Conservation (phyloP, 2,888 invertebrate genomes). For the Portevinia maculata region DNA sequence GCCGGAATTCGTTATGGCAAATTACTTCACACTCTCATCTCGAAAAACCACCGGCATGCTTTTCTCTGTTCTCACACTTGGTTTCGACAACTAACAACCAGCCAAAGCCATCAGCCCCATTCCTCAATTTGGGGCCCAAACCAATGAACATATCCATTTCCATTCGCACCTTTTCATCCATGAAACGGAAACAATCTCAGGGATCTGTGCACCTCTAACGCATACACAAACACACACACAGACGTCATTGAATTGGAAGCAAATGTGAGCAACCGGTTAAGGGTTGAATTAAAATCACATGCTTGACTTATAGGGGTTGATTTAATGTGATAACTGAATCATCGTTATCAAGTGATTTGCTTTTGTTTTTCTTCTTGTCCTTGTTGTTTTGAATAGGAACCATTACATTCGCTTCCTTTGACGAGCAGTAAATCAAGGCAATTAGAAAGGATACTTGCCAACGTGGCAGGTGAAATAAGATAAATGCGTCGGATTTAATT, state of each 20-base stretch:
- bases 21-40: slow-evolving; percentile 72
- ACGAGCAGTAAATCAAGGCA: slow-evolving; percentile 13
- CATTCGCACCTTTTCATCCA: slow-evolving; percentile 74
- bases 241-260: slow-evolving; percentile 46
- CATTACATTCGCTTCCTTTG: slow-evolving; percentile 18
- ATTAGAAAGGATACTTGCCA: not conserved
- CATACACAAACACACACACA: slow-evolving; percentile 10
- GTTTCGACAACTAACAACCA: not conserved
- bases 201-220: slow-evolving; percentile 31
- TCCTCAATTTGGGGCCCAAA: slow-evolving; percentile 46
- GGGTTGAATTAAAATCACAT: slow-evolving; percentile 74
- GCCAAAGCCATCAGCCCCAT: not conserved
- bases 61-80: slow-evolving; percentile 38
- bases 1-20: slow-evolving; percentile 72
- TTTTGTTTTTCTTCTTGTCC: slow-evolving; percentile 26
- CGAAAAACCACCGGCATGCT: slow-evolving; percentile 58
- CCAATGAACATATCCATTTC: slow-evolving; percentile 72
- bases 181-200: slow-evolving; percentile 72
- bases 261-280: slow-evolving; percentile 75
- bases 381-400: slow-evolving; percentile 31
- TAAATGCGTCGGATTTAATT: not conserved
- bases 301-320: slow-evolving; percentile 74
- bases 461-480: not conserved
- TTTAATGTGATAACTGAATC: slow-evolving; percentile 74
- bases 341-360: slow-evolving; percentile 73